A percentile compares a stretch with the other conserved stretches of the same genome.
Evolutionary conservation across 2,888 invertebrate species (phyloP).

Genomic region (Punctoribates punctum): DNA sequence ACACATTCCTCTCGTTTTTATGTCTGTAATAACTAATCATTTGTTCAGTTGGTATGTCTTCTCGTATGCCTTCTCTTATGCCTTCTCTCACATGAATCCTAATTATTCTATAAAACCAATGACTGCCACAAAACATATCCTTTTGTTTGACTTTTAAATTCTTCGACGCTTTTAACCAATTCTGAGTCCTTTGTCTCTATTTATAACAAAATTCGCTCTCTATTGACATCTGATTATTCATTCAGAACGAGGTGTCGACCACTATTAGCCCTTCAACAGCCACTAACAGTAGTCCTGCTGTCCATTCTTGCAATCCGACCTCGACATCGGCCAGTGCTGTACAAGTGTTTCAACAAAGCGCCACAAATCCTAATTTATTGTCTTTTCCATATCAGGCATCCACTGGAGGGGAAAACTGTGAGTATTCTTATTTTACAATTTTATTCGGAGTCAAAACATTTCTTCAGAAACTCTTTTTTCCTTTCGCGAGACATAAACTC

Average conservation of each 20-base stretch:
- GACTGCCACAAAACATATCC: not conserved
- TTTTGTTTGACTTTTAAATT: not conserved
- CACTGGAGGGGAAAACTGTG: constrained; percentile 49
- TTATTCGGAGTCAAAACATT: constrained; percentile 14
- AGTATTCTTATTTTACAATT: not conserved
- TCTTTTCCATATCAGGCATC: constrained; percentile 42
- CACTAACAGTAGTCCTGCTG: not conserved
- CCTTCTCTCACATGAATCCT: constrained; percentile 11
- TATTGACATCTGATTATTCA: too few relatives aligned
- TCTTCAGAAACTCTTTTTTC: constrained; percentile 23
- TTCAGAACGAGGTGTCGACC: constrained; percentile 29
- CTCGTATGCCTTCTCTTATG: not conserved
- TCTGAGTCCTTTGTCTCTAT: not conserved
- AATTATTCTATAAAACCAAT: not conserved
- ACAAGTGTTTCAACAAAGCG: constrained; percentile 33
- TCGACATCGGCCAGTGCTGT: constrained; percentile 32
- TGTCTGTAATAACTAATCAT: not conserved
- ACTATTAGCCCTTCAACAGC: not conserved
- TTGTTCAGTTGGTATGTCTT: not conserved
- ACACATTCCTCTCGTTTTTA: not conserved
- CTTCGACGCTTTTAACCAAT: not conserved
- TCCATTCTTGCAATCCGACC: not conserved
- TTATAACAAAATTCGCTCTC: too few relatives aligned
- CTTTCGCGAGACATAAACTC: constrained; percentile 56
- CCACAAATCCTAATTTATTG: constrained; percentile 37